Evolutionary conservation across 2,888 invertebrate genomes (phyloP).

Genomic region (Eudemis profundana): DNA sequence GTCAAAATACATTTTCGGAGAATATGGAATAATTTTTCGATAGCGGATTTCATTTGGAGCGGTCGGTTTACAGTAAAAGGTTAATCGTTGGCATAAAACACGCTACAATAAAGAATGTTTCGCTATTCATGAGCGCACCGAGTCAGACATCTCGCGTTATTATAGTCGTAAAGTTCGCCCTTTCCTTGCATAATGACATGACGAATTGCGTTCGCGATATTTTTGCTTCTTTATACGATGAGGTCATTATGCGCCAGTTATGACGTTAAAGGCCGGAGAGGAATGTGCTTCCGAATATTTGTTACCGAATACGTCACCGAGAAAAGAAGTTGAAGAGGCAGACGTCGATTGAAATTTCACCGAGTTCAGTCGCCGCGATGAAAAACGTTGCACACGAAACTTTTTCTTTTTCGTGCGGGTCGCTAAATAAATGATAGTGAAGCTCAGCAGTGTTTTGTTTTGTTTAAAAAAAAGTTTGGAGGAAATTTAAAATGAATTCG

Average conservation of each 20-base stretch:
- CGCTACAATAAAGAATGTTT: slow-evolving; percentile 81
- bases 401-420: slow-evolving; percentile 53
- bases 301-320: slow-evolving; percentile 48
- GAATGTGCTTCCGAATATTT: slow-evolving; percentile 60
- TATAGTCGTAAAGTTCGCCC: slow-evolving; percentile 84
- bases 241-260: slow-evolving; percentile 77
- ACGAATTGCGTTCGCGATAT: slow-evolving; percentile 83
- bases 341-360: slow-evolving; percentile 48
- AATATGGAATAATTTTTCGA: slow-evolving; percentile 49
- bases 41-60: slow-evolving; percentile 65
- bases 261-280: slow-evolving; percentile 61
- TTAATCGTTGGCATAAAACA: slow-evolving; percentile 84
- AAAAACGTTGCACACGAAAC: slow-evolving; percentile 56
- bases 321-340: slow-evolving; percentile 43
- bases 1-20: slow-evolving; percentile 48
- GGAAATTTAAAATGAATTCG: slow-evolving; percentile 78
- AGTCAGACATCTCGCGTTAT: slow-evolving; percentile 84
- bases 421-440: slow-evolving; percentile 61
- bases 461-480: slow-evolving; percentile 61
- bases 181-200: slow-evolving; percentile 85
- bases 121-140: slow-evolving; percentile 77
- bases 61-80: slow-evolving; percentile 80
- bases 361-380: slow-evolving; percentile 55
- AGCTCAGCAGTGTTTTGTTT: slow-evolving; percentile 59
- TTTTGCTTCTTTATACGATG: slow-evolving; percentile 80